phyloP scores from a whole-genome alignment of 2,888 invertebrate genomes.

The Incurvaria masculella region DNA sequence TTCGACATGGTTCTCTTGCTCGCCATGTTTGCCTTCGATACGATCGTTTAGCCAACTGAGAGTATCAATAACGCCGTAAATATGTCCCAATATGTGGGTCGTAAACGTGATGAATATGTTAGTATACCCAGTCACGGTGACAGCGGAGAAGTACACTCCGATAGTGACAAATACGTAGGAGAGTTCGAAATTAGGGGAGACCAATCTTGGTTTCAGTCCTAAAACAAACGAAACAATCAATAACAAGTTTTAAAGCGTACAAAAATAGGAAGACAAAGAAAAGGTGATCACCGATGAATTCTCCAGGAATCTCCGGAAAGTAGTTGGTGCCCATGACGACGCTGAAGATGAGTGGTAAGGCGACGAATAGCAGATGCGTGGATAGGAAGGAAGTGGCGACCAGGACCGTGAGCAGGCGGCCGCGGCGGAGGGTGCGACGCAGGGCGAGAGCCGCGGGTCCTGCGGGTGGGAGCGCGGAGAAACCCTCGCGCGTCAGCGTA shows the following conservation, averaged over 20 bases:
- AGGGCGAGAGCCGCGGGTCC: neutral
- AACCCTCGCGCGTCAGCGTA: neutral
- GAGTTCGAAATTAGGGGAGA: constrained; percentile 29
- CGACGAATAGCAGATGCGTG: neutral
- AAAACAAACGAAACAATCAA: too few species aligned
- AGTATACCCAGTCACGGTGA: constrained; percentile 35
- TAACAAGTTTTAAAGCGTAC: neutral
- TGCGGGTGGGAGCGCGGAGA: neutral
- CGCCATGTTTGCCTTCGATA: constrained; percentile 18
- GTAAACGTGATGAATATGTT: constrained; percentile 29
- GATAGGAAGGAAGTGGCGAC: neutral
- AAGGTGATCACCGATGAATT: constrained; percentile 5
- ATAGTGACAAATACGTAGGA: constrained; percentile 25
- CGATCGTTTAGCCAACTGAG: constrained; percentile 17
- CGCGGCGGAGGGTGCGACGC: neutral
- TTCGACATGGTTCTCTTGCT: constrained; percentile 6
- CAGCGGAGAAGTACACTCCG: constrained; percentile 28
- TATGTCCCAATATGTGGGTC: constrained; percentile 30
- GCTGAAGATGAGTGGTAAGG: neutral
- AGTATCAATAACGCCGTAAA: constrained; percentile 28
- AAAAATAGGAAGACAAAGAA: too few species aligned
- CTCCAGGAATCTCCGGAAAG: neutral
- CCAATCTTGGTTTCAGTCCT: constrained; percentile 30
- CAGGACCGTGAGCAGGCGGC: neutral
- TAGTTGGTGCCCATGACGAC: neutral